These are phyloP conservation scores for Keiferia lycopersicella DNA, from an alignment of 2,888 invertebrate species.

Conservation along the genomic window DNA sequence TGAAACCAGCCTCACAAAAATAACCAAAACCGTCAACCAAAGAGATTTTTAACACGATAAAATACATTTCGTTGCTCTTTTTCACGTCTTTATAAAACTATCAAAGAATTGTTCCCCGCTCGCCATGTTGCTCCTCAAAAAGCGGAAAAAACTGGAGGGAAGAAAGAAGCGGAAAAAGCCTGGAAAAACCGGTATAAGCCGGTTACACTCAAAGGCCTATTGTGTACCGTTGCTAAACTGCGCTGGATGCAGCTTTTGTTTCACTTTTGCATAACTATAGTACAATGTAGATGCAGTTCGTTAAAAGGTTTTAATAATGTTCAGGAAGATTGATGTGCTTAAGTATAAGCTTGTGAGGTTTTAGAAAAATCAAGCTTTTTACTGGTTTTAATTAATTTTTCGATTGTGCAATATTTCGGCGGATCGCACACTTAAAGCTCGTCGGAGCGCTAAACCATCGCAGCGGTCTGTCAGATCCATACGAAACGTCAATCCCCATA, in stretches of 20 bases:
- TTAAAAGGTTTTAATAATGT: no score
- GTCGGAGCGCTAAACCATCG: no score
- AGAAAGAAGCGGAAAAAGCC: conserved; percentile 24
- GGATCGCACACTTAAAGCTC: no score
- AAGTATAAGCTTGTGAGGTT: no score
- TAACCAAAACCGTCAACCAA: no score
- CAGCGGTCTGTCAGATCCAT: no score
- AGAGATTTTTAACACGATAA: background rate
- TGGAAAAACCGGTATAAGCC: conserved; percentile 27
- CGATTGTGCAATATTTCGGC: no score
- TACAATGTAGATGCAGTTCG: background rate
- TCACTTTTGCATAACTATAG: background rate
- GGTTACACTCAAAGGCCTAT: conserved; percentile 19
- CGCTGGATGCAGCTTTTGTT: background rate
- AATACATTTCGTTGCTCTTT: background rate
- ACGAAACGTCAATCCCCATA: no score
- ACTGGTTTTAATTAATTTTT: no score
- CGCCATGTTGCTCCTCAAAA: conserved; percentile 28
- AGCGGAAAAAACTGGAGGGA: conserved; percentile 25
- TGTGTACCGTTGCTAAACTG: background rate
- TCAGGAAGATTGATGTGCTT: no score
- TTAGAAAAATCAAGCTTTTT: no score
- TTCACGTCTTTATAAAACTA: background rate
- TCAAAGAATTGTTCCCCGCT: conserved; percentile 25
- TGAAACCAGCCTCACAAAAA: no score